Conservation (phyloP, 2,113 vertebrate species). For the Brachyhypopomus gauderio region DNA sequence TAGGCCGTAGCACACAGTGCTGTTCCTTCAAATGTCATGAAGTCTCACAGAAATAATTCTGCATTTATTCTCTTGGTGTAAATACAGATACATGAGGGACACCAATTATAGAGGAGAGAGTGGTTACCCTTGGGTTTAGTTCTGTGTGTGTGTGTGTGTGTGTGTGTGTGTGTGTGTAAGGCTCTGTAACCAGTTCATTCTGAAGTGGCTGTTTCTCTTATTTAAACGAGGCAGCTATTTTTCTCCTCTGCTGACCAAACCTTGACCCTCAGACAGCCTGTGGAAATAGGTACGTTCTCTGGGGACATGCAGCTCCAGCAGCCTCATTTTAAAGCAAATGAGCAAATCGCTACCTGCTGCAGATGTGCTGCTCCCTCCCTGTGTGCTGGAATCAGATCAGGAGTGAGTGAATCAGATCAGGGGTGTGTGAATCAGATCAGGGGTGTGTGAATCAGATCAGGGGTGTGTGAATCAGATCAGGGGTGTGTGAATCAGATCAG, state of each 20-base stretch:
- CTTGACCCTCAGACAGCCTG: constrained; percentile 74
- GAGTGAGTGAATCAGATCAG: constrained; percentile 44
- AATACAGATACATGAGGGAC: not conserved
- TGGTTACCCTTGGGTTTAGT: not conserved
- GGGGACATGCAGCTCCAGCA: constrained; percentile 56
- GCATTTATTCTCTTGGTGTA: not conserved
- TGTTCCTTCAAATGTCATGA: not conserved
- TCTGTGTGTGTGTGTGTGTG: not conserved
- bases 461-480: constrained; percentile 44
- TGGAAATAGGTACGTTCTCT: constrained; percentile 75
- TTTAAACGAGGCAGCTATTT: constrained; percentile 73
- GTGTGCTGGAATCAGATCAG: constrained; percentile 47
- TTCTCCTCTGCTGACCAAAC: constrained; percentile 76
- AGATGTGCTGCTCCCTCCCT: constrained; percentile 55
- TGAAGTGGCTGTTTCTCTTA: constrained; percentile 45
- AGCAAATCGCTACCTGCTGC: constrained; percentile 60
- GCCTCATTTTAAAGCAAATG: constrained; percentile 48
- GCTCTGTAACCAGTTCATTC: constrained; percentile 13
- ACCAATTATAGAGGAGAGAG: not conserved
- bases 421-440: constrained; percentile 44
- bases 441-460: constrained; percentile 44
- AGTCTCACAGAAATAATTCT: not conserved
- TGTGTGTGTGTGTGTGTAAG: constrained; percentile 9
- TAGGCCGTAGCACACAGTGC: not conserved
- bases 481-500: constrained; percentile 44